Percentiles rank a stretch among this genome's conserved stretches.
Conservation (phyloP, 2,797 vertebrate species). For the Sebastes paucispinis region DNA sequence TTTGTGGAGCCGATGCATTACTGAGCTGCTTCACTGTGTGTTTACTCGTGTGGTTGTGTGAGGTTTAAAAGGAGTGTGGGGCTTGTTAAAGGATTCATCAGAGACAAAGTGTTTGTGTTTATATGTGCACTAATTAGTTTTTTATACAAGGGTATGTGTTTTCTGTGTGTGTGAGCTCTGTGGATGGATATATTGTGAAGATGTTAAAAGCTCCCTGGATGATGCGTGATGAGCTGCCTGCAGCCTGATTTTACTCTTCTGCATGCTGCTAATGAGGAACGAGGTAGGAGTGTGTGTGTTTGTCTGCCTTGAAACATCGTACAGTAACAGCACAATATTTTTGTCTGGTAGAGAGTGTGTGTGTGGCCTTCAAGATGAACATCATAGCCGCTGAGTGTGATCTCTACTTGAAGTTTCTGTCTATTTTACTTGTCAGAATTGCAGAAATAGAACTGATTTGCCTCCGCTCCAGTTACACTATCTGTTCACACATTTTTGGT, state of each 20-base stretch:
- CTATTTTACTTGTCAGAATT: background rate
- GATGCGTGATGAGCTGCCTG: slow-evolving; percentile 27
- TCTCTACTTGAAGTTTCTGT: background rate
- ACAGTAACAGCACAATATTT: background rate
- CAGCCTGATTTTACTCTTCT: slow-evolving; percentile 28
- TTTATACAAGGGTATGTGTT: background rate
- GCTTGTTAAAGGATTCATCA: slow-evolving; percentile 17
- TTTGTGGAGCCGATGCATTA: slow-evolving; percentile 4
- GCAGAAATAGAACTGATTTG: background rate
- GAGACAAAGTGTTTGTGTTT: slow-evolving; percentile 1
- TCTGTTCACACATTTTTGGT: slow-evolving; percentile 16
- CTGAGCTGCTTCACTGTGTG: background rate
- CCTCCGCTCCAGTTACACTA: background rate
- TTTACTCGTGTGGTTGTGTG: background rate
- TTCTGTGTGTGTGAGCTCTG: background rate
- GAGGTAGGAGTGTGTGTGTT: background rate
- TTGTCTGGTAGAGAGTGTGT: background rate
- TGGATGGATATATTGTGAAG: slow-evolving; percentile 19
- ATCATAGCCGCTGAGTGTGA: background rate
- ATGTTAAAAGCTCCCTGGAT: slow-evolving; percentile 41
- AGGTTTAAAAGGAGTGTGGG: background rate
- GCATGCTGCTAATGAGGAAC: slow-evolving; percentile 30
- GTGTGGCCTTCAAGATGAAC: slow-evolving; percentile 1
- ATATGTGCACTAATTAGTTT: slow-evolving; percentile 2
- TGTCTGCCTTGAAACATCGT: background rate